Evolutionary conservation across 2,113 vertebrate genomes (phyloP), one percentile per base, ranked within the genome.

Genomic region (Vombatus ursinus): DNA sequence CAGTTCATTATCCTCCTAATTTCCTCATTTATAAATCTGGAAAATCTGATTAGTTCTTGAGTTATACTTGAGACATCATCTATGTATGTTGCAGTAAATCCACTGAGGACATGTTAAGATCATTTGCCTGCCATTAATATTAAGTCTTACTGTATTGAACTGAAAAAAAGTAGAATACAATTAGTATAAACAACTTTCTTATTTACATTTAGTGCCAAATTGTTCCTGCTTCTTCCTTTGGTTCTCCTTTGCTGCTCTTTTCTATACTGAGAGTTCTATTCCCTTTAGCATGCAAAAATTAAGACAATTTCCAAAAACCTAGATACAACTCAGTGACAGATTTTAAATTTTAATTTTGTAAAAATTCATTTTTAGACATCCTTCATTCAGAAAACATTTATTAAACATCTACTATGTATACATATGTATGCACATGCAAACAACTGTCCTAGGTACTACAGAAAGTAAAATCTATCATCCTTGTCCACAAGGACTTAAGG

Each of bases 1-100:
- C 98, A 98, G 98, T 98, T 99, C 98, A 99, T 98, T 98, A 98
- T 98, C 98, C 98, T 98, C 95, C 96, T 98, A 98, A 98, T 98
- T 98, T 97, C 92, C 94, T 97, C 97, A 98, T 98, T 98, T 98
- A 98, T 98, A 98, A 98, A 98, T 97, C 51, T 96, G 94, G 97
- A 96, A 98, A 93, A 97, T 98, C 98, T 98, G 98, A 99, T 98
- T 98, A 99, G 98, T 96, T 98, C 96, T 97, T 97, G 96, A 94
- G 97, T 97, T 96, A 98, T 98, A 98, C 97, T 98, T 97, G 97
- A 98, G 98, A 97, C 97, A 98, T 97, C 95, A 92, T 92, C 97
- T 97, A 96, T n/a, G 26, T 51, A 96, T 96, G 98, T 97, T 97
- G 96, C 90, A 97, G 98, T 98, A 98, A 98, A 98, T 98, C 84